A percentile compares a stretch with the other conserved stretches of the same genome.
phyloP scores from a whole-genome alignment of 2,113 vertebrate genomes.

The Calidris pygmaea region DNA sequence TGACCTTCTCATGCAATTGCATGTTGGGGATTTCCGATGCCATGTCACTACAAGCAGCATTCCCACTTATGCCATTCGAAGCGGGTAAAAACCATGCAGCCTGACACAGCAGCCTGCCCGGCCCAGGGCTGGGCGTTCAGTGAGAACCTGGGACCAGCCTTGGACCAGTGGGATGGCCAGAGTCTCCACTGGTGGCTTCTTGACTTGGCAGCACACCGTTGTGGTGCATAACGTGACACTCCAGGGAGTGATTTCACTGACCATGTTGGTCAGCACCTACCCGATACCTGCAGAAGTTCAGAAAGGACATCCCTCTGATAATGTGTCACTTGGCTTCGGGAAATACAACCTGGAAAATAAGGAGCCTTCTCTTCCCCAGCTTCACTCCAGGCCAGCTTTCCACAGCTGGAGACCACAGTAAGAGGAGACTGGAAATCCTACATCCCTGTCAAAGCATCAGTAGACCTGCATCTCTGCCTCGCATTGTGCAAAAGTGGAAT shows the following conservation, averaged over 20 bases:
- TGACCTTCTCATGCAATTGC: background rate
- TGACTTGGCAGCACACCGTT: fast-evolving
- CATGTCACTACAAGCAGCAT: background rate
- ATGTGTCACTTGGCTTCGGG: background rate
- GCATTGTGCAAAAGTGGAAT: background rate
- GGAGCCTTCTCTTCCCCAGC: background rate
- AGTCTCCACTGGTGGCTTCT: background rate
- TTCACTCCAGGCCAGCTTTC: background rate
- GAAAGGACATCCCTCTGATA: background rate
- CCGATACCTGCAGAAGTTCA: background rate
- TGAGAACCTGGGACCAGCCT: background rate
- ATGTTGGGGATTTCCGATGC: background rate
- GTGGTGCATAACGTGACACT: fast-evolving
- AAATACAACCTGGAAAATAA: background rate
- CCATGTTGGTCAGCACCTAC: fast-evolving
- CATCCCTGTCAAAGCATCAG: background rate
- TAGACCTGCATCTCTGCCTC: background rate
- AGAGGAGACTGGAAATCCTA: background rate
- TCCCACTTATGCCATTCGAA: background rate
- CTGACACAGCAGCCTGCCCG: background rate
- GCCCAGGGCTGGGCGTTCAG: fast-evolving
- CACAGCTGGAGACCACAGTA: background rate
- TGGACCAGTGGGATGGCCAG: background rate
- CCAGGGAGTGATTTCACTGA: background rate
- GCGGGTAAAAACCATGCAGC: background rate